Conservation (phyloP, 30 jellyfish, hydroid and myxozoan species). For the Phacellophora camtschatica region DNA sequence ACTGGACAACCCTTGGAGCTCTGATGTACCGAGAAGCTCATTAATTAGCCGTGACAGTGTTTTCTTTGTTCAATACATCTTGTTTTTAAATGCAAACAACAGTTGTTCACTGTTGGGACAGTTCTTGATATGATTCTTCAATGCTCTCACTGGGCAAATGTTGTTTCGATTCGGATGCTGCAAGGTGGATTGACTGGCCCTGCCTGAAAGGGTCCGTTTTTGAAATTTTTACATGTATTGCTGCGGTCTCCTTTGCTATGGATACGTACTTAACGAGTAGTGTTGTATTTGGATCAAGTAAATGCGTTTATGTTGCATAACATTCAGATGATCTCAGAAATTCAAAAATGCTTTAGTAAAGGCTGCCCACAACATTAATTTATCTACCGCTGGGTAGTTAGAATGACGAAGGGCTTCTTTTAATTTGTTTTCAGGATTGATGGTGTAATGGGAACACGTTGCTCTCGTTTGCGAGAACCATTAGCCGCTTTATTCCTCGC, state of each 20-base stretch:
- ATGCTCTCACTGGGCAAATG: not conserved
- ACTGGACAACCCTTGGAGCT: not conserved
- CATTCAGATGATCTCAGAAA: constrained; percentile 14
- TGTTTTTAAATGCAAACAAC: not conserved
- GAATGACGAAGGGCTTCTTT: not conserved
- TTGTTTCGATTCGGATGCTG: too few relatives aligned
- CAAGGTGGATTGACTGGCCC: not conserved
- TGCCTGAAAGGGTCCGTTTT: constrained; percentile 30
- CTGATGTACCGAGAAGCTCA: not conserved
- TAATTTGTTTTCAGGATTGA: not conserved
- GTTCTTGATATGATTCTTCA: not conserved
- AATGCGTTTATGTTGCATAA: not conserved
- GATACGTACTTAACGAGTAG: not conserved
- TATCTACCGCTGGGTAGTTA: not conserved
- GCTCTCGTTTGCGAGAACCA: not conserved
- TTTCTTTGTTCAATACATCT: not conserved
- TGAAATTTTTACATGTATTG: not conserved
- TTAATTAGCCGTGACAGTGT: not conserved
- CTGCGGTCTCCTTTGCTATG: not conserved
- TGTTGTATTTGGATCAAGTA: not conserved
- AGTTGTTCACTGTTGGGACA: not conserved
- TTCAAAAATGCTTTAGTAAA: not conserved
- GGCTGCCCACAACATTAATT: constrained; percentile 10
- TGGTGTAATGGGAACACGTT: constrained; percentile 1
- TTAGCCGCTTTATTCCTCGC: not conserved